Evolutionary conservation across 92 coral and sea anemone species (phyloP).

Genomic region (Metridium senile): DNA sequence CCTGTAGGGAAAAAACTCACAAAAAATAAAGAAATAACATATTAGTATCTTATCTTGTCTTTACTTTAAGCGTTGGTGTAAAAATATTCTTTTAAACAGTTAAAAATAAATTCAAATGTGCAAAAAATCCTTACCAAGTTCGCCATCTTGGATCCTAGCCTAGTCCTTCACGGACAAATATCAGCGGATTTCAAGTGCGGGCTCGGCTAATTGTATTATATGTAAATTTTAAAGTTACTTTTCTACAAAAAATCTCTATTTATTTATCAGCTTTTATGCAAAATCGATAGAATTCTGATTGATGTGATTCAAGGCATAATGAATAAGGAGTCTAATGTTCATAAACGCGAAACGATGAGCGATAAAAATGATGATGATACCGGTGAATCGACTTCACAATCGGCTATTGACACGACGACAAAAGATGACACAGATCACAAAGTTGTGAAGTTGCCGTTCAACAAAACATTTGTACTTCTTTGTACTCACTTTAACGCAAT

Average conservation of each 20-base stretch:
- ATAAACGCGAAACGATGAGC: conserved; percentile 37
- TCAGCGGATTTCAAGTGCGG: conserved; percentile 29
- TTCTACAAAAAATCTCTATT: no score
- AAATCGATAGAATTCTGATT: background rate
- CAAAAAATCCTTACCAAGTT: background rate
- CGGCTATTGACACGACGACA: conserved; percentile 1
- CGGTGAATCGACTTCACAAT: background rate
- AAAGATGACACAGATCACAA: conserved; percentile 1
- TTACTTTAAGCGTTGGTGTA: background rate
- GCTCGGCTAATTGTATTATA: conserved; percentile 25
- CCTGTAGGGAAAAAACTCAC: no score
- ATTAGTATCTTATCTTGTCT: background rate
- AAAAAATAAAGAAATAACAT: no score
- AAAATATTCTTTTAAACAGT: background rate
- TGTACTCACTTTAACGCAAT: conserved; percentile 84
- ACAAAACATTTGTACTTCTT: conserved; percentile 59
- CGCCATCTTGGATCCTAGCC: background rate
- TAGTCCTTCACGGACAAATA: conserved; percentile 27
- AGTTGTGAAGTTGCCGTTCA: conserved; percentile 1
- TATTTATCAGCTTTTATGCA: background rate
- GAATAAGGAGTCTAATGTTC: conserved; percentile 39
- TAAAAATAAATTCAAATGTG: background rate
- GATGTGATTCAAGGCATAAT: conserved; percentile 16
- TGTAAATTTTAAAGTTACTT: background rate
- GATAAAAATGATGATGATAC: conserved; percentile 16